These are phyloP conservation scores for Anableps anableps DNA, from an alignment of 2,797 vertebrate species.

Conservation along the genomic window DNA sequence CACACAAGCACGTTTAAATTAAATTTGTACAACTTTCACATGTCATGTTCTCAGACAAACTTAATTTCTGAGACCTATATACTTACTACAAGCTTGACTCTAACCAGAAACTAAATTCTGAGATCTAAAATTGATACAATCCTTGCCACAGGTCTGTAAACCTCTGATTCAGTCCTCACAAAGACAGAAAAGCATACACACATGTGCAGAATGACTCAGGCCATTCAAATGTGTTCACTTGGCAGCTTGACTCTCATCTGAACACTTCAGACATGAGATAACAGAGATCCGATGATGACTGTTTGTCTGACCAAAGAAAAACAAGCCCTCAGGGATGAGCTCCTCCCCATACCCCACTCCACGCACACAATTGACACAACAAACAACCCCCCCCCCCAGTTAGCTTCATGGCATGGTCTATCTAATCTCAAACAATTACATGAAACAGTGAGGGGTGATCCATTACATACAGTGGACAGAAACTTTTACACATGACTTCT, in stretches of 20 bases:
- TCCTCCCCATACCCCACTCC: slow-evolving; percentile 22
- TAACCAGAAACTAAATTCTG: slow-evolving; percentile 5
- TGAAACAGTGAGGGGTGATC: slow-evolving; percentile 44
- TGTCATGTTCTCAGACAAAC: neutral
- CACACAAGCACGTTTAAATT: slow-evolving; percentile 20
- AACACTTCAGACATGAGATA: slow-evolving; percentile 78
- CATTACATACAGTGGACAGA: slow-evolving; percentile 50
- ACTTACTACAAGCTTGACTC: neutral
- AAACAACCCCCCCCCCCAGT: slow-evolving; percentile 39
- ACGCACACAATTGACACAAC: slow-evolving; percentile 20
- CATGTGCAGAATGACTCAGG: slow-evolving; percentile 66
- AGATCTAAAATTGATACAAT: slow-evolving; percentile 1
- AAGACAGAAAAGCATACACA: slow-evolving; percentile 9
- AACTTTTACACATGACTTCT: slow-evolving; percentile 57
- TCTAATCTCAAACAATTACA: slow-evolving; percentile 61
- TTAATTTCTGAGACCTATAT: neutral
- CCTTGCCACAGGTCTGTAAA: neutral
- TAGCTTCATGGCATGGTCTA: slow-evolving; percentile 35
- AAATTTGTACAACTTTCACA: neutral
- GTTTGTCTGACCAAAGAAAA: slow-evolving; percentile 64
- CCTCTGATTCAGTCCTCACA: neutral
- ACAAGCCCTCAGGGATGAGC: slow-evolving; percentile 49
- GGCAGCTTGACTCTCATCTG: slow-evolving; percentile 66
- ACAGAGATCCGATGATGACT: slow-evolving; percentile 71
- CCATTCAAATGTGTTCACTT: slow-evolving; percentile 71